Base-by-base conservation (phyloP, 2,888 invertebrate genomes). In the Lasioglossum calceatum region DNA sequence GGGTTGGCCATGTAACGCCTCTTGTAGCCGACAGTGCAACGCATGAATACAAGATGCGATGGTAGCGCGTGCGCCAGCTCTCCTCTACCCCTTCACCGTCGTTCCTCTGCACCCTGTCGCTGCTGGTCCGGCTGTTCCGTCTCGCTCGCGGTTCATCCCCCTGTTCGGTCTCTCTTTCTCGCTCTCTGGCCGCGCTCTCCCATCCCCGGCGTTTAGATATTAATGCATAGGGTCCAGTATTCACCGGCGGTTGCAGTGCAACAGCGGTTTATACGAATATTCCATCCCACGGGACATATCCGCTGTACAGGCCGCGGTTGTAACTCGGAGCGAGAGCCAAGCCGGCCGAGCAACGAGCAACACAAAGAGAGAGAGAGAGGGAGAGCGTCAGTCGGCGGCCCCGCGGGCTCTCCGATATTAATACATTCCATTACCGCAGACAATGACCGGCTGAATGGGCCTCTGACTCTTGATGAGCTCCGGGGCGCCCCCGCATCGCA, bases 371-470 rank as follows among this genome's bases (percentile, higher is more conserved):
- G 70, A 70, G 70, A n/a, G 23, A 4, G 10, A 39, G 23, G 32
- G 16, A 64, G 5, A 64, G 73, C 87, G 87, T 67, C 85, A 76
- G 88, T 85, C 88, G 90, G 82, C 91, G 86, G 88, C 90, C 90
- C 92, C 92, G 89, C 91, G 88, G 84, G 90, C 92, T 89, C 93
- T 95, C 93, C 92, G 93, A 94, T 95, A 95, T 95, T 95, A 95
- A 95, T 95, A 95, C 94, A 95, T 95, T 95, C 95, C 95, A 95
- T 95, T 95, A 95, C 94, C 93, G 93, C 92, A 93, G 93, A 94
- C 94, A 94, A 94, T 94, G 94, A 94, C 94, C 93, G 94, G 92
- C 93, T 93, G 93, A 94, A 94, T 94, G 94, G 93, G 93, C 93
- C 93, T 94, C 92, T 92, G 91, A 92, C 93, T 93, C 93, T 92